Evolutionary conservation across 2,113 vertebrate genomes (phyloP).

Genomic region (Rafetus swinhoei): DNA sequence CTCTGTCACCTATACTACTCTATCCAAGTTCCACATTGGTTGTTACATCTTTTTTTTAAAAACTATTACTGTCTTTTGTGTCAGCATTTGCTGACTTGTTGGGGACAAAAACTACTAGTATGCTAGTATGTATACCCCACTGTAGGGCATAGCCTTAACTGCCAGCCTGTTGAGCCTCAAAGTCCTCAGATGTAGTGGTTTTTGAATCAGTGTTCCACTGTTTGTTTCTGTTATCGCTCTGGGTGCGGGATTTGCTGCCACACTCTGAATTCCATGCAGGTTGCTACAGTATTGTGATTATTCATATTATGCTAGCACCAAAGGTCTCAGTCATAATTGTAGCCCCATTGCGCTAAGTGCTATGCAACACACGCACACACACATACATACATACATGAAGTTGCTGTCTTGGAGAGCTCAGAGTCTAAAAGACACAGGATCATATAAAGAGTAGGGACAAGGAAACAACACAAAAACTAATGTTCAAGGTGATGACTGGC

Average conservation of each 20-base stretch:
- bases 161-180: neutral
- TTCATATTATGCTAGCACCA: constrained; percentile 24
- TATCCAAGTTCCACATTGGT: neutral
- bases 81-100: neutral
- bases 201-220: neutral
- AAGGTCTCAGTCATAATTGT: constrained; percentile 21
- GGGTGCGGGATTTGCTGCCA: neutral
- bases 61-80: neutral
- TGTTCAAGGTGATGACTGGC: constrained; percentile 56
- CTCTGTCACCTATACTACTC: neutral
- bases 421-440: constrained; percentile 26
- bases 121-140: neutral
- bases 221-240: neutral
- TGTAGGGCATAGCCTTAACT: neutral
- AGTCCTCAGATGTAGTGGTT: neutral
- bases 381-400: neutral
- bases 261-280: neutral
- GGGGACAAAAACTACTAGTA: neutral
- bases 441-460: constrained; percentile 8
- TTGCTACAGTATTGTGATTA: neutral
- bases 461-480: constrained; percentile 44
- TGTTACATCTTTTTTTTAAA: neutral
- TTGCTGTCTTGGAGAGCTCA: neutral
- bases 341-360: neutral
- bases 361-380: constrained; percentile 5